Percentiles rank a stretch among this genome's conserved stretches.
phyloP scores from a whole-genome alignment of 2,113 vertebrate genomes.

The Pterocles gutturalis region DNA sequence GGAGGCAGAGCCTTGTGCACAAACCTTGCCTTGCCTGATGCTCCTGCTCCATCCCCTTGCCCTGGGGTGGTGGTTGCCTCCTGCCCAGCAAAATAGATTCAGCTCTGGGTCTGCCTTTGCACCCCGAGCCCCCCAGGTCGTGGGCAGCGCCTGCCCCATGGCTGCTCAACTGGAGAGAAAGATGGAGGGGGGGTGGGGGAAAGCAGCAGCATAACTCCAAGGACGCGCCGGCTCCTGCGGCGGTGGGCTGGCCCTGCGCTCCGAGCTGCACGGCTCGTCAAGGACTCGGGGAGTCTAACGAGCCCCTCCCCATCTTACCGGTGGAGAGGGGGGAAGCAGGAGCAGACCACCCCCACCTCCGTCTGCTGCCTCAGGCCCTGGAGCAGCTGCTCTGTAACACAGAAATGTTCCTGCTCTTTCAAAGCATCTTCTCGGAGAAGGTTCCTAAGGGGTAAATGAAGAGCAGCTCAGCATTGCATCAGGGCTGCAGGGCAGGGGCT shows the following conservation, averaged over 20 bases:
- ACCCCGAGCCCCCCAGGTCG: not conserved
- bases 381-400: not conserved
- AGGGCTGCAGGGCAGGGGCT: not conserved
- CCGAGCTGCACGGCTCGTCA: not conserved
- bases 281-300: accelerated
- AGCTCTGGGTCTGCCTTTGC: not conserved
- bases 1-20: not conserved
- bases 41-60: not conserved
- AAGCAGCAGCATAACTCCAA: not conserved
- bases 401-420: not conserved
- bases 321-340: not conserved
- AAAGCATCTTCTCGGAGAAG: not conserved
- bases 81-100: not conserved
- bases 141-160: accelerated
- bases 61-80: not conserved
- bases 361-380: not conserved
- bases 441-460: not conserved
- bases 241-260: not conserved
- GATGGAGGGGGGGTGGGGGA: too few relatives aligned
- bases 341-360: accelerated
- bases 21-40: not conserved
- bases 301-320: not conserved
- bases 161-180: not conserved
- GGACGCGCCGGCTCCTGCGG: not conserved
- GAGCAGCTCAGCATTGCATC: accelerated